A percentile compares a stretch with the other conserved stretches of the same genome.
phyloP scores from a whole-genome alignment of 2,888 invertebrate species.

The Cacoxenus indagator region DNA sequence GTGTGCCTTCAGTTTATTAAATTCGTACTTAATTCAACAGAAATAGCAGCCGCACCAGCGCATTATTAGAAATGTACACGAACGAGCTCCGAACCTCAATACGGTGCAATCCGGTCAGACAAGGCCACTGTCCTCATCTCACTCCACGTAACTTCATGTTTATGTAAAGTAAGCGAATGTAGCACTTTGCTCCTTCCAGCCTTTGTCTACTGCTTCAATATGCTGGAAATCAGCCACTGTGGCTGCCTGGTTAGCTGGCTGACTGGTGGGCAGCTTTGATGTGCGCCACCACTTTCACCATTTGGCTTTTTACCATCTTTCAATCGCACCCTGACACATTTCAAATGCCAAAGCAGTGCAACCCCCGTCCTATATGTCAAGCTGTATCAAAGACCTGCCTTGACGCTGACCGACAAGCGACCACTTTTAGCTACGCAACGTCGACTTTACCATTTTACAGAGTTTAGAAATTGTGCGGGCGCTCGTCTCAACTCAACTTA shows the following conservation, averaged over 20 bases:
- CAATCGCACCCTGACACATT: conserved; percentile 13
- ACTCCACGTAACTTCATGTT: background rate
- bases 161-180: conserved; percentile 13
- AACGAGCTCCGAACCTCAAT: too few species aligned
- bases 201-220: background rate
- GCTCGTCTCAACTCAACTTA: background rate
- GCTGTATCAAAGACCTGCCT: background rate
- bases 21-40: conserved; percentile 41
- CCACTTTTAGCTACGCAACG: background rate
- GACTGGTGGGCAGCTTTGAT: conserved; percentile 10
- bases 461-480: background rate
- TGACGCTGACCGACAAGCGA: background rate
- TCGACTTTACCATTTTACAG: background rate
- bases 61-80: conserved; percentile 16
- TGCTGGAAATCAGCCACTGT: background rate
- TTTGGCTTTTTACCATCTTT: conserved; percentile 58
- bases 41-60: conserved; percentile 29
- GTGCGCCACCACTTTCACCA: conserved; percentile 47
- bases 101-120: background rate
- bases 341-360: too few species aligned
- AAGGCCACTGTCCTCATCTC: background rate
- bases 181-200: background rate
- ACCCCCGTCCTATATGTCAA: background rate
- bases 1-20: conserved; percentile 37
- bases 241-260: background rate